These are phyloP conservation scores for Blera fallax DNA, from an alignment of 2,888 invertebrate species.

Conservation along the genomic window DNA sequence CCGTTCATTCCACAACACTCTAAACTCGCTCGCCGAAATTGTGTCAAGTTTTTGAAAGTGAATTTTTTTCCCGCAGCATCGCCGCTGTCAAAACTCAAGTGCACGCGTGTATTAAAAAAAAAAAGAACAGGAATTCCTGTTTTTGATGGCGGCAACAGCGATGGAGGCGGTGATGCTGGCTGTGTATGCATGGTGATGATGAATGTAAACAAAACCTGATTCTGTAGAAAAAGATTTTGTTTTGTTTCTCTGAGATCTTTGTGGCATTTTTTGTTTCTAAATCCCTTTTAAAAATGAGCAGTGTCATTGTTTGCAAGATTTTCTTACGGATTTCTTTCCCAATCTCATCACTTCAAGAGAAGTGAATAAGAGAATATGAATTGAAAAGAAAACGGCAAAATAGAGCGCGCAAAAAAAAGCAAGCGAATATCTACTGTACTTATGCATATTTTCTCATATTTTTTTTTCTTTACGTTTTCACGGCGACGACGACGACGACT, in stretches of 20 bases:
- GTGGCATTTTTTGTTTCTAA: neutral
- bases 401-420: conserved; percentile 41
- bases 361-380: conserved; percentile 20
- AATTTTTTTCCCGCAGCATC: conserved; percentile 65
- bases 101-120: conserved; percentile 41
- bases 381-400: conserved; percentile 34
- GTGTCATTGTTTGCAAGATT: conserved; percentile 34
- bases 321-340: conserved; percentile 35
- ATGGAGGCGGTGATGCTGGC: neutral
- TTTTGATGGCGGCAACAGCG: neutral
- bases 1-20: conserved; percentile 9
- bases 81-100: conserved; percentile 51
- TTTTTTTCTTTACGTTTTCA: conserved; percentile 22
- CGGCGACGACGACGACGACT: conserved; percentile 1
- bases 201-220: conserved; percentile 54
- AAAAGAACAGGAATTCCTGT: conserved; percentile 5
- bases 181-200: neutral
- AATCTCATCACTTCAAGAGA: conserved; percentile 13
- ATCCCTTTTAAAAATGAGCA: conserved; percentile 11
- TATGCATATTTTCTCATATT: conserved; percentile 35
- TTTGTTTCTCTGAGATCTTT: neutral
- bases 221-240: neutral
- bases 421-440: conserved; percentile 13
- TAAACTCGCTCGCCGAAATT: conserved; percentile 60
- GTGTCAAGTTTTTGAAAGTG: conserved; percentile 73